Conservation (phyloP, 2,113 vertebrate species). For the Xiphophorus maculatus region DNA sequence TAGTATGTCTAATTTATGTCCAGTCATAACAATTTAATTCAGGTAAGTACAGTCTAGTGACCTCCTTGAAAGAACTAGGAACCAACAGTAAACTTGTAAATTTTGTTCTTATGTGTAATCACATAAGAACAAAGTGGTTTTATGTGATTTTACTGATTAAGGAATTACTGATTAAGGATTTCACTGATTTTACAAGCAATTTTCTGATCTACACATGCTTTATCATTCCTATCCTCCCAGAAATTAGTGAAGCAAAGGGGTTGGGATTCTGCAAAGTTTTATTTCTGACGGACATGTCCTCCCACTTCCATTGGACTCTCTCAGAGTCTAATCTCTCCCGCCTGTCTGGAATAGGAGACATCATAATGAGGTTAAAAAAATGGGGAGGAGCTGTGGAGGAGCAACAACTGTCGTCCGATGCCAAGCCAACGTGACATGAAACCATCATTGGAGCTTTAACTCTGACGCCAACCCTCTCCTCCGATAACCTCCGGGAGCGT, state of each 20-base stretch:
- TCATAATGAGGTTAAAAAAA: conserved; percentile 58
- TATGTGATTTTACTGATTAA: no score
- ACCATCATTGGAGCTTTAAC: conserved; percentile 37
- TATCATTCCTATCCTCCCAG: neutral
- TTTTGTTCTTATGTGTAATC: neutral
- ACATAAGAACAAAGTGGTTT: no score
- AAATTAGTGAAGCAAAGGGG: neutral
- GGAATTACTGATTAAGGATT: no score
- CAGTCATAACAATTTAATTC: no score
- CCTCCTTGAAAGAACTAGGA: no score
- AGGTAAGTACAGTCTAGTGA: no score
- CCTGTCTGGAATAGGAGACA: conserved; percentile 27
- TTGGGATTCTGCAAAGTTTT: conserved; percentile 44
- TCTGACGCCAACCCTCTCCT: neutral
- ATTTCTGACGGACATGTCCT: conserved; percentile 18
- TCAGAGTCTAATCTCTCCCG: conserved; percentile 53
- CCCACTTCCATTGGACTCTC: conserved; percentile 24
- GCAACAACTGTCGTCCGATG: conserved; percentile 21
- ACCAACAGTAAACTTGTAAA: no score
- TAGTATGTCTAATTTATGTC: no score
- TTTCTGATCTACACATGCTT: neutral
- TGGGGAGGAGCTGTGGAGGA: conserved; percentile 51
- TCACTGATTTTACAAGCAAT: neutral
- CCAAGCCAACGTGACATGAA: conserved; percentile 51
- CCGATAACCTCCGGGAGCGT: conserved; percentile 39